Conservation (phyloP, 2,113 vertebrate genomes). For the Asarcornis scutulata region DNA sequence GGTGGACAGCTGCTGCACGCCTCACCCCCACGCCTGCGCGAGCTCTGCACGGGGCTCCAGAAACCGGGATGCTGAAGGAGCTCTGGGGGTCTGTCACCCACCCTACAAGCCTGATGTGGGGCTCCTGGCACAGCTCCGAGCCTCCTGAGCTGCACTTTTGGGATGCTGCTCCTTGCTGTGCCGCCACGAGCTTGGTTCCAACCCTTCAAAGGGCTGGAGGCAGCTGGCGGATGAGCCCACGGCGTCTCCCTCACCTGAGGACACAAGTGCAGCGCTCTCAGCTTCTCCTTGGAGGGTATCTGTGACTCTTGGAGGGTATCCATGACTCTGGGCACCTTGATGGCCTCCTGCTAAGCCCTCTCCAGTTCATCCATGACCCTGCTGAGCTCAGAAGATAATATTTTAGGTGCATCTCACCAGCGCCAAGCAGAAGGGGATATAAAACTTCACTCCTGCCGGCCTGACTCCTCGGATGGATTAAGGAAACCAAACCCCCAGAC, state of each 20-base stretch:
- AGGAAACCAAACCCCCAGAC: too few species aligned
- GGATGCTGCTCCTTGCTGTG: background rate
- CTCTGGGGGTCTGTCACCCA: background rate
- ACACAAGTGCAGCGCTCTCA: background rate
- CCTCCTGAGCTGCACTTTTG: background rate
- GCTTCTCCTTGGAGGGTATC: background rate
- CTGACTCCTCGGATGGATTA: accelerated
- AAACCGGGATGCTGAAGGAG: background rate
- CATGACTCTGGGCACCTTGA: background rate
- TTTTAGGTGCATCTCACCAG: background rate
- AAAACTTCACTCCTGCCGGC: background rate
- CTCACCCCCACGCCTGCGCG: background rate
- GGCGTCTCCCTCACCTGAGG: background rate
- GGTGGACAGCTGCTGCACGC: conserved; percentile 47
- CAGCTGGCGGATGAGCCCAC: background rate
- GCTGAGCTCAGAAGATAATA: background rate
- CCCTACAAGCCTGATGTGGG: background rate
- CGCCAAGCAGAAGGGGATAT: background rate
- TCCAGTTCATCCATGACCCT: background rate
- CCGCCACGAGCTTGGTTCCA: background rate
- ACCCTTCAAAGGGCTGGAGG: background rate
- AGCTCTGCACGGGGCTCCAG: background rate
- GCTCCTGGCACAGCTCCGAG: background rate
- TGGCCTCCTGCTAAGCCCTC: background rate
- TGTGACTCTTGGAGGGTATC: background rate